Evolutionary conservation across 1,140 invertebrate genomes (phyloP), one percentile per base, ranked within the genome.

Genomic region (Dinoponera quadriceps): DNA sequence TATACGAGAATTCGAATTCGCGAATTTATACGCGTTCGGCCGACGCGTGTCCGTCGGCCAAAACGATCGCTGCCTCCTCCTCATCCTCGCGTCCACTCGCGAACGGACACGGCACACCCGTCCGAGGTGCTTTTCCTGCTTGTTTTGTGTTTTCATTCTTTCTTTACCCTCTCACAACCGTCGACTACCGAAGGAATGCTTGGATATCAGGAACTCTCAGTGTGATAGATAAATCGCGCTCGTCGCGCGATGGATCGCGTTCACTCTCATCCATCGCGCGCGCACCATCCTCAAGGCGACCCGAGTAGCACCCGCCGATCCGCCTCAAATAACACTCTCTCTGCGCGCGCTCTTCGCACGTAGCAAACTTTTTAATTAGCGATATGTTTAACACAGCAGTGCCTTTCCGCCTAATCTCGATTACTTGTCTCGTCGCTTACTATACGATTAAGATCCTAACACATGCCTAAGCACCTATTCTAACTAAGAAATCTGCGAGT

Each of bases 361-460:
- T 85, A 87, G 89, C 65, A 71, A 89, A 91, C 87, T 83, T 90
- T 84, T 82, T 85, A 90, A 88, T 88, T 88, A 86, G 77, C 90
- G 93, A 93, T 93, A 93, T 93, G 92, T 93, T 92, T 88, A 91
- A 91, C 86, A 88, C 89, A 86, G 91, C 89, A 87, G 84, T 84
- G 74, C 69, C 68, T 51, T 48, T 73, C 57, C 63, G 66, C 74
- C 75, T 89, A 85, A 77, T 91, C 11, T 44, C 87, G 74, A 68
- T 90, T 80, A 83, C 85, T 87, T 84, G 69, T 71, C 60, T 69
- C 81, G 78, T 83, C 68, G 80, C 65, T 91, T 90, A 89, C 73
- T 75, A 90, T 89, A 91, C 82, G 85, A 86, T 86, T 87, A 91
- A 89, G 77, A 84, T 77, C 63, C 90, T 91, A 88, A 88, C 87